Evolutionary conservation across 2,888 invertebrate genomes (phyloP).

Genomic region (Epinotia demarniana): DNA sequence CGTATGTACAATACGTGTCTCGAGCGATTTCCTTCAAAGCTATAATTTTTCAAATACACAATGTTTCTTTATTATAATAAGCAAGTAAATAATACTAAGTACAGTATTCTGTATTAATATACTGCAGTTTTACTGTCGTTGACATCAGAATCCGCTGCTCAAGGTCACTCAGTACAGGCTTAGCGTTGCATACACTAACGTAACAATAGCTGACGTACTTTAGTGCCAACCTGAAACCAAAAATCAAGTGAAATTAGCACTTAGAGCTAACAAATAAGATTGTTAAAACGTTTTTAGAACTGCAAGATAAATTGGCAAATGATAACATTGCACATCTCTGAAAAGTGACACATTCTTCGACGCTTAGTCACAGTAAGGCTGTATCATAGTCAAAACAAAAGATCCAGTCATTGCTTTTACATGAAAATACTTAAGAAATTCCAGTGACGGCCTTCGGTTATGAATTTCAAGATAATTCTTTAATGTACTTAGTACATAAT

Average conservation of each 20-base stretch:
- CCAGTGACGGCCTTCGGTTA: constrained; percentile 6
- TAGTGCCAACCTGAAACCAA: background rate
- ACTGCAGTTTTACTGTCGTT: constrained; percentile 5
- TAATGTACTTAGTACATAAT: background rate
- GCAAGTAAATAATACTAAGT: too few species aligned
- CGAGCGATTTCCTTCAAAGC: background rate
- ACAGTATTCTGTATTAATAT: background rate
- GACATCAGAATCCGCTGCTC: constrained; percentile 1
- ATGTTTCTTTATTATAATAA: background rate
- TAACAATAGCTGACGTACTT: constrained; percentile 1
- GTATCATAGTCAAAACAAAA: constrained; percentile 38
- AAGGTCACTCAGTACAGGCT: constrained; percentile 2
- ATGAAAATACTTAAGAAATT: constrained; percentile 24
- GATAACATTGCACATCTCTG: constrained; percentile 17
- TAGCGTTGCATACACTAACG: constrained; percentile 30
- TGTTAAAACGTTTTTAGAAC: background rate
- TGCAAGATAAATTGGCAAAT: constrained; percentile 8
- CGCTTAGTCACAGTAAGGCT: constrained; percentile 33
- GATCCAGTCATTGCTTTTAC: constrained; percentile 29
- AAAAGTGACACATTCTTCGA: constrained; percentile 25
- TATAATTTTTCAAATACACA: background rate
- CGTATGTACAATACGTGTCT: background rate
- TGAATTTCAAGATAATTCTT: constrained; percentile 8
- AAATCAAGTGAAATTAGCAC: constrained; percentile 1
- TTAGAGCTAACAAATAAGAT: background rate